Evolutionary conservation across 2,888 invertebrate genomes (phyloP), one percentile per base, ranked within the genome.

Genomic region (Caradrina kadenii): DNA sequence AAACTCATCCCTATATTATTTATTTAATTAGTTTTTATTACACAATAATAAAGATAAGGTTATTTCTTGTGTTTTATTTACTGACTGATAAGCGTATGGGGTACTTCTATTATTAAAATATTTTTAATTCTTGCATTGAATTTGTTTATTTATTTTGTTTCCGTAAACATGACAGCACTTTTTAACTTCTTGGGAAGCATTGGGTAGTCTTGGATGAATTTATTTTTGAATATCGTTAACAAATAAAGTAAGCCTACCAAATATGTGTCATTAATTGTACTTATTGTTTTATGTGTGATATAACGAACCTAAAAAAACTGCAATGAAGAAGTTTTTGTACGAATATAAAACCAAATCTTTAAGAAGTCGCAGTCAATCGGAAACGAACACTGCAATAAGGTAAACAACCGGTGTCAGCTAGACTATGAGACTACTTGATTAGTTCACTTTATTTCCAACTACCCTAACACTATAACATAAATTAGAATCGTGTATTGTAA

Each of bases 301-400:
- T n/a, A 60, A 15, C 2, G 35, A 67, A 59, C 45, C 19, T 54
- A 50, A 35, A 31, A 39, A 53, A 56, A 61, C 62, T 10, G 61
- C 69, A 72, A 94, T 95, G 95, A 94, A 93, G 88, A 96, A 94
- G 88, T 96, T 96, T 88, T 76, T 96, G 83, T 78, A 84, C 71
- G 95, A 95, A 86, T 95, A 95, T 75, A 95, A 95, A 89, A 87
- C 89, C 66, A 80, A 90, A 62, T 66, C 56, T 70, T 21, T 52
- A 31, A 76, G 65, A 39, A 26, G 53, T 50, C 89, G 88, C 74
- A 89, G 88, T 86, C 88, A 87, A 74, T 91, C 93, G 21, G 89
- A 89, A 77, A 87, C 87, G 60, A 89, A 92, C 82, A 87, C 86
- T 75, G 87, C 88, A 71, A 75, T 83, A 76, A 86, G 88, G 92